phyloP scores from a whole-genome alignment of 1,140 invertebrate genomes.

The Telenomus remus region DNA sequence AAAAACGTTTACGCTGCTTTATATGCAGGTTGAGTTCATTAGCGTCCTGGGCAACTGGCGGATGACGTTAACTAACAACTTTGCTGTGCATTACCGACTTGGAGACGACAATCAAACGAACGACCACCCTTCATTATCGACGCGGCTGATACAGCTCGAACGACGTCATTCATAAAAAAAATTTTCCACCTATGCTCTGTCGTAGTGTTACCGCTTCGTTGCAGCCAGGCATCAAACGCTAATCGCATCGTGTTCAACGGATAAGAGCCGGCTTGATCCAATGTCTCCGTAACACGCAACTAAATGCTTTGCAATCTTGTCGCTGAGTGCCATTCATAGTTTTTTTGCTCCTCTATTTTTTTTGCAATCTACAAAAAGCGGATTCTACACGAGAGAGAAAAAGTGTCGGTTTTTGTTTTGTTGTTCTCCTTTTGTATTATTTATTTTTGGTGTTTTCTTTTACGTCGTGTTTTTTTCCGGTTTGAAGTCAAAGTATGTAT shows the following conservation, averaged over 20 bases:
- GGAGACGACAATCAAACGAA: conserved; percentile 63
- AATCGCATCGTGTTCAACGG: conserved; percentile 13
- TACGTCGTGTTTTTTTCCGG: not conserved
- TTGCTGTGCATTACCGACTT: conserved; percentile 61
- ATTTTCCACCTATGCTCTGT: conserved; percentile 24
- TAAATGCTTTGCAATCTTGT: conserved; percentile 1
- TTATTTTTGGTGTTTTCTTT: not conserved
- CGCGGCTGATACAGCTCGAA: conserved; percentile 25
- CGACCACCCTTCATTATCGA: conserved; percentile 41
- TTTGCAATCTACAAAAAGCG: not conserved
- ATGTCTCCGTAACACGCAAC: conserved; percentile 1
- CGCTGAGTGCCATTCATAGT: not conserved
- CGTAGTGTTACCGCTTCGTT: conserved; percentile 10
- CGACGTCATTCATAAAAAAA: conserved; percentile 49
- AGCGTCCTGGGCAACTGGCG: conserved; percentile 55
- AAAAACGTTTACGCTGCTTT: conserved; percentile 42
- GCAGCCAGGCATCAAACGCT: conserved; percentile 15
- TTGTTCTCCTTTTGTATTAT: not conserved
- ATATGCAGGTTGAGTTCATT: conserved; percentile 67
- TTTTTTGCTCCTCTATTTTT: not conserved
- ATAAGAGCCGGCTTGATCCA: conserved; percentile 6
- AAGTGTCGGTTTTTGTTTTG: too few species aligned
- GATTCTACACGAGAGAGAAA: too few species aligned
- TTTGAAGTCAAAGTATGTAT: not conserved
- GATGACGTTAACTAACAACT: conserved; percentile 13